Evolutionary conservation across 2,113 vertebrate genomes (phyloP).

Genomic region (Pseudonaja textilis): DNA sequence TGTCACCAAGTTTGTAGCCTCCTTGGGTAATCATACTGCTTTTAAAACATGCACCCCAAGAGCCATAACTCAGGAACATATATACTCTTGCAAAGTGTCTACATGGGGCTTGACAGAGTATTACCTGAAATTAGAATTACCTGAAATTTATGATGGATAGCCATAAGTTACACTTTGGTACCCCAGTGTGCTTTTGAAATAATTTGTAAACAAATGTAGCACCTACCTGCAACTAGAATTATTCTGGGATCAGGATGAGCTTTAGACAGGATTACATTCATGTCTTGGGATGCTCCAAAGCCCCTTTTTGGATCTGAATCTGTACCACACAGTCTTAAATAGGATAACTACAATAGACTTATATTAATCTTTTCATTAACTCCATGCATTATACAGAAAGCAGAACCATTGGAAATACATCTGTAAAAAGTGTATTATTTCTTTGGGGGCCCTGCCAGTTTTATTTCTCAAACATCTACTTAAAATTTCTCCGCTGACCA

Average conservation of each 20-base stretch:
- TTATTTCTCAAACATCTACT: constrained; percentile 65
- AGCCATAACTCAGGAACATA: neutral
- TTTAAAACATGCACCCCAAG: neutral
- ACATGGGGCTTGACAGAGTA: neutral
- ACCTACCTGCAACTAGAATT: neutral
- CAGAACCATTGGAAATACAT: neutral
- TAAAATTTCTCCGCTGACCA: constrained; percentile 70
- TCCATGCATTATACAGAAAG: neutral
- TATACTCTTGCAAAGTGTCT: neutral
- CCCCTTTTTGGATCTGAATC: neutral
- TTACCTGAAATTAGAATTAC: neutral
- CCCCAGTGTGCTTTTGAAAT: neutral
- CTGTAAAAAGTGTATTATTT: neutral
- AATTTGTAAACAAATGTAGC: neutral
- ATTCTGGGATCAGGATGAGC: neutral
- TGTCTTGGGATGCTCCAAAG: neutral
- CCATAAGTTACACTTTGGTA: neutral
- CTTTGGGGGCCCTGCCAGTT: neutral
- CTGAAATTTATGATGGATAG: constrained; percentile 51
- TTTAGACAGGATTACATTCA: neutral
- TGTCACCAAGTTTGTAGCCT: neutral
- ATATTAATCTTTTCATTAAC: neutral
- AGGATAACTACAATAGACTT: neutral
- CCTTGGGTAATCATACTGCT: neutral
- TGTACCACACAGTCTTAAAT: neutral